Base-by-base conservation (phyloP, 2,797 vertebrate species). In the Lindbergichthys nudifrons region DNA sequence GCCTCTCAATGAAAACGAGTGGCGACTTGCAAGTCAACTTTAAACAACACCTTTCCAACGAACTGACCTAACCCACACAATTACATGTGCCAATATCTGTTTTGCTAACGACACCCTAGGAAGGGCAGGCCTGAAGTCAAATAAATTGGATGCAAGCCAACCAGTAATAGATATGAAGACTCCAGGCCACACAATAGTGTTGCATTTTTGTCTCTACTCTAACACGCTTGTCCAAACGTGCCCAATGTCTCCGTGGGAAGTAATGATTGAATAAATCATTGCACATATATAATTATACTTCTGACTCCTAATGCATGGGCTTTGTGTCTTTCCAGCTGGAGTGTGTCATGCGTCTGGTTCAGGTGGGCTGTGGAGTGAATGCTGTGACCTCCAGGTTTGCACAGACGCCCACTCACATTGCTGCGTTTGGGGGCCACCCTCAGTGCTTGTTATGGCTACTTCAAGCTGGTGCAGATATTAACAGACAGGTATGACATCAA, bases 351-450 rank as follows among this genome's bases (percentile, higher is more conserved):
- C 96, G 95, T 82, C 90, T 99, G 93, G 96, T 99, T 81, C 95
- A 96, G 93, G 97, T 96, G 66, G 98, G 98, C 73, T 96, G 96
- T 71, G 94, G 96, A 5, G 96, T 99, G 82, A 99, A 99, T 79
- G 91, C 94, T 2, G 91, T 95, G 76, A 99, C 98, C 58, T 97
- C 97, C 19, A 96, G 97, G 65, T 99, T 98, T 87, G 97, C 98
- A 56, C 98, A 99, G 95, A 99, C 98, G 15, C 98, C 98, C 73
- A 97, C 96, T 90, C 98, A 99, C 91, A 98, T 97, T 71, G 97
- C 97, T 71, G 97, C 98, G 59, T 99, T 99, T 79, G 98, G 98
- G 90, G 98, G 97, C 79, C 97, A 99, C 94, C 98, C 98, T 71
- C 95, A 97, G 80, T 99, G 97, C 92, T 94, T 99, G 89, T 88